Evolutionary conservation across 2,113 vertebrate genomes (phyloP).

Genomic region (Oriolus oriolus): DNA sequence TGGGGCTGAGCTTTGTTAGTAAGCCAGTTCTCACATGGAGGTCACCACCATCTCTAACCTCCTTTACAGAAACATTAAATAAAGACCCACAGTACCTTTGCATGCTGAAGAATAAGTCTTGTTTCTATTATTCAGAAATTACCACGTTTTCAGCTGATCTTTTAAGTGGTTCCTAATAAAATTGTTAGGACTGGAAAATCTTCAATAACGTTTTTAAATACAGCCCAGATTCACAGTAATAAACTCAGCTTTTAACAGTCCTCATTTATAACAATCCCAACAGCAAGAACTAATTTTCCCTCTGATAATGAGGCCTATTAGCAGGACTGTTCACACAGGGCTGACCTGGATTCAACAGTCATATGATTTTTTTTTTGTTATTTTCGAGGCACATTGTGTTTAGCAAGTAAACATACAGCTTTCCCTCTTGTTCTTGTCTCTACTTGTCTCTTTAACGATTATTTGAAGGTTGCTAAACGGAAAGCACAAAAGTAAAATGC

Average conservation of each 20-base stretch:
- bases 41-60: neutral
- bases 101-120: neutral
- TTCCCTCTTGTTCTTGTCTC: constrained; percentile 20
- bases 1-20: neutral
- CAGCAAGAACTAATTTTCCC: constrained; percentile 41
- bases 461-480: constrained; percentile 4
- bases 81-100: constrained; percentile 23
- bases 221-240: constrained; percentile 10
- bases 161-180: constrained; percentile 44
- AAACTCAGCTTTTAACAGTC: constrained; percentile 24
- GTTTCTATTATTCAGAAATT: constrained; percentile 10
- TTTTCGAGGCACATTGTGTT: neutral
- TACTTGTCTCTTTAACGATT: neutral
- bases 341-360: constrained; percentile 43
- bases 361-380: neutral
- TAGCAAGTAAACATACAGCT: neutral
- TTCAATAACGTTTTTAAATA: constrained; percentile 27
- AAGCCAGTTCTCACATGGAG: neutral
- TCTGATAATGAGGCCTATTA: constrained; percentile 44
- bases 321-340: constrained; percentile 20
- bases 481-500: constrained; percentile 3
- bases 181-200: constrained; percentile 53
- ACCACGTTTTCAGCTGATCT: constrained; percentile 35
- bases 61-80: constrained; percentile 15
- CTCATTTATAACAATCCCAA: constrained; percentile 34